Conservation (phyloP, 1,140 invertebrate species). For the Latrodectus geometricus region DNA sequence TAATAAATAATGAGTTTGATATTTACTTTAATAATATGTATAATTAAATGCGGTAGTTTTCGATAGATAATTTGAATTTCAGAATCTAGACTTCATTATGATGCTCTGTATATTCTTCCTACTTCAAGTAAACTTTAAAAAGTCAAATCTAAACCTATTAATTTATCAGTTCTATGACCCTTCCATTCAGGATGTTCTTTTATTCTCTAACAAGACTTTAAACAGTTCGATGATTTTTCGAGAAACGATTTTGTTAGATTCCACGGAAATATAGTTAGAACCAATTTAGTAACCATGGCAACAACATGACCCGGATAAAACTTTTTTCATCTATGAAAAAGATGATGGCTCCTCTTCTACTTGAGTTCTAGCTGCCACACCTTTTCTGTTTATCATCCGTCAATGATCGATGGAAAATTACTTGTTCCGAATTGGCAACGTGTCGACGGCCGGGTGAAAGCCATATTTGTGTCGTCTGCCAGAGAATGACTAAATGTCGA, state of each 20-base stretch:
- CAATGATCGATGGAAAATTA: constrained; percentile 1
- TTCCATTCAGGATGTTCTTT: not conserved
- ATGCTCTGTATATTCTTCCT: no score
- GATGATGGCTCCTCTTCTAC: not conserved
- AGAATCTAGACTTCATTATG: no score
- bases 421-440: not conserved
- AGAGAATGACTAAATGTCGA: not conserved
- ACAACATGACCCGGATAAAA: constrained; percentile 20
- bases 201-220: not conserved
- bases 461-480: not conserved
- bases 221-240: not conserved
- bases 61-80: no score
- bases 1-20: no score
- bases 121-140: no score
- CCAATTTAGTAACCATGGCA: constrained; percentile 33
- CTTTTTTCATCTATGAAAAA: not conserved
- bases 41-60: no score
- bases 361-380: not conserved
- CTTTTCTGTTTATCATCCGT: not conserved
- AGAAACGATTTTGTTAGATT: not conserved
- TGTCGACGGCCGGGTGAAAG: not conserved
- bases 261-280: constrained; percentile 23
- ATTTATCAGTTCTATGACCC: not conserved
- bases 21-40: no score
- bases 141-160: no score